These are phyloP conservation scores for Pollenia amentaria DNA, from an alignment of 2,888 invertebrate genomes.

Conservation along the genomic window DNA sequence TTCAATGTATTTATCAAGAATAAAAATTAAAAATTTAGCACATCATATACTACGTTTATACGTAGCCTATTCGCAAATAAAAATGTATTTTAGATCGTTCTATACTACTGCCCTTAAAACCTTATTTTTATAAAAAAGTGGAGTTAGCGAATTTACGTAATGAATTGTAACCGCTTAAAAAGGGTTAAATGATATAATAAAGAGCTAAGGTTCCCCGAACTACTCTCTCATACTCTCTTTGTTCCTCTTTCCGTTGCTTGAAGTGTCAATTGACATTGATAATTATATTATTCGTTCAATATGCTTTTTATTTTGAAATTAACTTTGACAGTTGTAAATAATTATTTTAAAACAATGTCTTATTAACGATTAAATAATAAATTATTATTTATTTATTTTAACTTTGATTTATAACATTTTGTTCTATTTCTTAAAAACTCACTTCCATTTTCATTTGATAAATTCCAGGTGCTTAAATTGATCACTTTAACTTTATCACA, in stretches of 20 bases:
- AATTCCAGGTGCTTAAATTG: conserved; percentile 79
- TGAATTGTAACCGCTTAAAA: not conserved
- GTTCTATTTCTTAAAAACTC: conserved; percentile 49
- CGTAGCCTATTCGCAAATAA: too few relatives aligned
- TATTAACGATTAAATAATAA: conserved; percentile 43
- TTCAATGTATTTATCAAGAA: too few relatives aligned
- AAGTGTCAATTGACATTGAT: conserved; percentile 6
- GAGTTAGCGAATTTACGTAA: not conserved
- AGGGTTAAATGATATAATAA: not conserved
- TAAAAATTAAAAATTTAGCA: too few relatives aligned
- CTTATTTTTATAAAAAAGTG: too few relatives aligned
- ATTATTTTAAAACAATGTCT: conserved; percentile 9
- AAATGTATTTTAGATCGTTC: too few relatives aligned
- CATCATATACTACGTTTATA: too few relatives aligned
- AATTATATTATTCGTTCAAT: not conserved
- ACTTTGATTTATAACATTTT: not conserved
- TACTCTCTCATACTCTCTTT: not conserved
- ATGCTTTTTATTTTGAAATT: not conserved
- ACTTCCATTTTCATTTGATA: conserved; percentile 80
- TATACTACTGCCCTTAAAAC: too few relatives aligned
- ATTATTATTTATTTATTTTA: not conserved
- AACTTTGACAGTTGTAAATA: conserved; percentile 10
- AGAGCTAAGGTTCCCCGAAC: not conserved
- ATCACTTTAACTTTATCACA: conserved; percentile 77
- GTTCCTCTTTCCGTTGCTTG: not conserved